A percentile compares a stretch with the other conserved stretches of the same genome.
Evolutionary conservation across 2,888 invertebrate species (phyloP).

Genomic region (Adineta ricciae): DNA sequence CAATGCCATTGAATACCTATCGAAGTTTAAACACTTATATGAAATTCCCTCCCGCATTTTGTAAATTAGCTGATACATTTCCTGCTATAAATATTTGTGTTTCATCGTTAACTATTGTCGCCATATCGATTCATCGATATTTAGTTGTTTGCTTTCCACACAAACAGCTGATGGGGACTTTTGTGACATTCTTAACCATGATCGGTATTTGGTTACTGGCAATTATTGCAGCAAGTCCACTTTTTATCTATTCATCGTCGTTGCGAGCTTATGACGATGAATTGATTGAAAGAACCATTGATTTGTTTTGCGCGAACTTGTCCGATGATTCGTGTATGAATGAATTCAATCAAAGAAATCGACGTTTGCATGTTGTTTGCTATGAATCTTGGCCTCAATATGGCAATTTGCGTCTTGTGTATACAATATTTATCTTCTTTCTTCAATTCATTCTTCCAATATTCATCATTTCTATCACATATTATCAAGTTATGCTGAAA

Average conservation of each 20-base stretch:
- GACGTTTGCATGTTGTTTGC: not conserved
- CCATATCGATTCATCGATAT: not conserved
- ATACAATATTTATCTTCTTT: not conserved
- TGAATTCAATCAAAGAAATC: not conserved
- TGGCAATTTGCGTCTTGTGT: not conserved
- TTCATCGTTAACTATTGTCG: not conserved
- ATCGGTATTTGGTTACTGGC: not conserved
- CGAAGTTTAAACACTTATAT: not conserved
- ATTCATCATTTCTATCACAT: slow-evolving; percentile 4
- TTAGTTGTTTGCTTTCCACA: not conserved
- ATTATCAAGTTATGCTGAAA: slow-evolving; percentile 3
- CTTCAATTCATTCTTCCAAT: slow-evolving; percentile 16
- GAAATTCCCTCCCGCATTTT: not conserved
- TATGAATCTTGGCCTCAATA: not conserved
- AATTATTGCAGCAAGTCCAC: not conserved
- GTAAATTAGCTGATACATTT: not conserved
- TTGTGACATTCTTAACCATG: not conserved
- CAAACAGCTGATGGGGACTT: not conserved
- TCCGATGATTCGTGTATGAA: not conserved
- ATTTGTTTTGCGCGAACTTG: not conserved
- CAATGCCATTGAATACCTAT: not conserved
- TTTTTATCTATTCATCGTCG: not conserved
- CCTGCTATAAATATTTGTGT: slow-evolving; percentile 6
- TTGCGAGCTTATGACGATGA: not conserved
- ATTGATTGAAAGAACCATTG: not conserved